Base-by-base conservation (phyloP, 2,113 vertebrate species). In the Pelmatolapia mariae region DNA sequence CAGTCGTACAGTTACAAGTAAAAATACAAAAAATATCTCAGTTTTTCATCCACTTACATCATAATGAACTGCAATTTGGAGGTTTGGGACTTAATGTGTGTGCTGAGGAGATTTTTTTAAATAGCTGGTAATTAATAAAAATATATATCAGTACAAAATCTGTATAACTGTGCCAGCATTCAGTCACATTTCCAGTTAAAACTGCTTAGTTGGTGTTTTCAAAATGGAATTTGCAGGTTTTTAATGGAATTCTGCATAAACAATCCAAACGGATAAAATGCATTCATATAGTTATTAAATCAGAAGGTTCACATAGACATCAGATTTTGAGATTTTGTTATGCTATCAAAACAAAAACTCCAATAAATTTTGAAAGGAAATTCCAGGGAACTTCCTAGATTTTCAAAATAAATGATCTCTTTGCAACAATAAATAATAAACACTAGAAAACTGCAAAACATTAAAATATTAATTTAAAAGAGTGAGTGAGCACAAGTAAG, bases 71-170 rank as follows among this genome's bases (percentile, higher is more conserved):
- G 8, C 22, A 73, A 0, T 29, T 73, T 45, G 38, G 13, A 43
- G 68, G 0, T 26, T 26, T 76, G 0, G 24, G 22, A 26, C 38
- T 45, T 61, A 31, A 61, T 31, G 13, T 16, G 24, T 59, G 56
- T 16, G 56, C 56, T 59, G 9, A 59, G 26, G 0, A 26, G 26
- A 31, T 63, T 73, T 50, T 50, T 76, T 29, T 12, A 47, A 47
- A 47, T 26, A 50, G 43, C 22, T 76, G 24, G 22, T 73, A 73
- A 73, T 76, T 31, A 76, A 50, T 50, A 29, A 76, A 18, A 19
- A 26, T 12, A 50, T 76, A 16, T 76, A 45, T 73, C 15, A 47
- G 33, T 22, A 66, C 31, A 66, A 66, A 66, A 38, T 66, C 19
- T 38, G 24, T 29, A 18, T 19, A 29, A 29, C 24, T 76, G 9